phyloP scores from a whole-genome alignment of 2,888 invertebrate genomes.

The Kuschelorhynchus macadamiae region DNA sequence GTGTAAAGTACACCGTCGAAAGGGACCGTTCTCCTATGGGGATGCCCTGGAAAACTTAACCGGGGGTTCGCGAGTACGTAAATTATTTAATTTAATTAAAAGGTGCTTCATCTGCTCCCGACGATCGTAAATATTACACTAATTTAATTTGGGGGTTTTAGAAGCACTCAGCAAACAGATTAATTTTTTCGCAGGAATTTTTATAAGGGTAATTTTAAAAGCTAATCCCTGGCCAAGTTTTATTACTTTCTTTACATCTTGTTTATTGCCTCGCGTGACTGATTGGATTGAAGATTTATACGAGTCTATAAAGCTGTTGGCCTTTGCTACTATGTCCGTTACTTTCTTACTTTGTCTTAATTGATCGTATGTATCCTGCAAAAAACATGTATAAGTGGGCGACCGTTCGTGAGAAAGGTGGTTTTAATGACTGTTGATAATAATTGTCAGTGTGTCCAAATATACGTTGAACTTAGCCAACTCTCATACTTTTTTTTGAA shows the following conservation, averaged over 20 bases:
- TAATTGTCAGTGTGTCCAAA: too few relatives aligned
- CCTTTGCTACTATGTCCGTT: too few relatives aligned
- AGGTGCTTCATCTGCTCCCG: slow-evolving; percentile 55
- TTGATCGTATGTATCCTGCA: too few relatives aligned
- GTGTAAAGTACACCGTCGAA: slow-evolving; percentile 17
- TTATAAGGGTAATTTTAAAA: slow-evolving; percentile 40
- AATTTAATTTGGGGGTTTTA: slow-evolving; percentile 48
- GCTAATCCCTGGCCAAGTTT: slow-evolving; percentile 21
- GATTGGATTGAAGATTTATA: slow-evolving; percentile 4
- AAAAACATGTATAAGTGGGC: too few relatives aligned
- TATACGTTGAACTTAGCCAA: too few relatives aligned
- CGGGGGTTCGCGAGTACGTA: slow-evolving; percentile 55
- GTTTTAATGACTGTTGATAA: too few relatives aligned
- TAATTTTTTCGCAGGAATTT: slow-evolving; percentile 45
- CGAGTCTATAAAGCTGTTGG: too few relatives aligned
- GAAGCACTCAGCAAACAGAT: slow-evolving; percentile 39
- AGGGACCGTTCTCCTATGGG: slow-evolving; percentile 30
- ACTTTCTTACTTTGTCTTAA: too few relatives aligned
- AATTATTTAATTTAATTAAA: slow-evolving; percentile 66
- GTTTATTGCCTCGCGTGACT: slow-evolving; percentile 30
- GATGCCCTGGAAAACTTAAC: slow-evolving; percentile 33
- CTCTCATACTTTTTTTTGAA: too few relatives aligned
- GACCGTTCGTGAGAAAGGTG: too few relatives aligned
- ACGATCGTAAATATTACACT: slow-evolving; percentile 52
- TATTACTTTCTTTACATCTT: slow-evolving; percentile 30